A percentile compares a stretch with the other conserved stretches of the same genome.
Evolutionary conservation across 2,113 vertebrate genomes (phyloP).

Genomic region (Steatornis caripensis): DNA sequence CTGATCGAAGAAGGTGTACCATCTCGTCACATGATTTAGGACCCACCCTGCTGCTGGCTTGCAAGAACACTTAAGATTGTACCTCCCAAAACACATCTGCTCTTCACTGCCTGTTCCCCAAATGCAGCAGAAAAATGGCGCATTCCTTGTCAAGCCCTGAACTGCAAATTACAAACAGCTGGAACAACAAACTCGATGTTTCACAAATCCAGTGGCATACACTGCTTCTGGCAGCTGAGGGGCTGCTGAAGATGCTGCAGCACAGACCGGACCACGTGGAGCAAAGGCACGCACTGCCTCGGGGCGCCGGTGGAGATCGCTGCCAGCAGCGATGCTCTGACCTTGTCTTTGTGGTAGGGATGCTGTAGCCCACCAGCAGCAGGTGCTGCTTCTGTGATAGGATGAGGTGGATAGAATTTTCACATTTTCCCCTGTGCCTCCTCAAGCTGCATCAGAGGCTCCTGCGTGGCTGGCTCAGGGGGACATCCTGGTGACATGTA

Average conservation of each 20-base stretch:
- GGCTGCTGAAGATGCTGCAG: neutral
- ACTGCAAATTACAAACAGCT: neutral
- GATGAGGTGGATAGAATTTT: neutral
- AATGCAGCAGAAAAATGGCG: neutral
- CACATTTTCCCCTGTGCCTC: neutral
- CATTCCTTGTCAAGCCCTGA: neutral
- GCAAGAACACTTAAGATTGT: neutral
- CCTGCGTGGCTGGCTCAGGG: neutral
- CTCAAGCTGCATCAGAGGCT: neutral
- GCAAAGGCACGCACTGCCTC: neutral
- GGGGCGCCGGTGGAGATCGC: neutral
- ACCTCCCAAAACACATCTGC: neutral
- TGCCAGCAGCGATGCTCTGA: neutral
- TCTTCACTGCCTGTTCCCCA: neutral
- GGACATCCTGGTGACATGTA: neutral
- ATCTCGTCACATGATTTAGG: neutral
- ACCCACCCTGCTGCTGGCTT: neutral
- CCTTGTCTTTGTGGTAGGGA: neutral
- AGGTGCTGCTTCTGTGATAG: neutral
- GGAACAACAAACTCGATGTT: neutral
- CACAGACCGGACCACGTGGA: neutral
- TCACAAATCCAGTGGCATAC: neutral
- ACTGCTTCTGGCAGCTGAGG: neutral
- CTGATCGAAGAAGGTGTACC: neutral
- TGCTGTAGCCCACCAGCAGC: neutral